Conservation (phyloP, 2,113 vertebrate genomes). For the Leuciscus idus region DNA sequence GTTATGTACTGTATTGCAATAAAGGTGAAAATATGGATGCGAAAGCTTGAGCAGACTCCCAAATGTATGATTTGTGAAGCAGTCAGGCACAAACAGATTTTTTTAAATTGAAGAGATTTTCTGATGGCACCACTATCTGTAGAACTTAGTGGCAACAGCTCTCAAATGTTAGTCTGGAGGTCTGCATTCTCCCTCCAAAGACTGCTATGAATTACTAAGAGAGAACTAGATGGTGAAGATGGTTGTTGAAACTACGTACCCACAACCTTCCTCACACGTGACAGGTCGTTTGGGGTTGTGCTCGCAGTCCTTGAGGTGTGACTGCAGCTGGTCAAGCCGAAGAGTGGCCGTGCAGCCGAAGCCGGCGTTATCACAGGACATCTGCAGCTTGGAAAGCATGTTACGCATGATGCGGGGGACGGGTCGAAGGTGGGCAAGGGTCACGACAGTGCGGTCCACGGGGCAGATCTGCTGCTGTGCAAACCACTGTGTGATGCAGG, state of each 20-base stretch:
- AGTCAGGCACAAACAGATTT: no score
- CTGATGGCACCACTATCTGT: no score
- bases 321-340: slow-evolving; percentile 93
- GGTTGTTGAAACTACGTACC: slow-evolving; percentile 71
- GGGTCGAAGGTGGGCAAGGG: slow-evolving; percentile 93
- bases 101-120: no score
- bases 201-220: background rate
- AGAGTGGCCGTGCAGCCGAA: slow-evolving; percentile 94
- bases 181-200: background rate
- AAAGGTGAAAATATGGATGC: no score
- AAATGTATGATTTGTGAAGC: no score
- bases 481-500: slow-evolving; percentile 99
- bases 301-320: slow-evolving; percentile 96
- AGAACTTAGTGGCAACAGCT: no score
- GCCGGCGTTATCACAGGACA: slow-evolving; percentile 93
- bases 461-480: slow-evolving; percentile 98
- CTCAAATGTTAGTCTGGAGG: no score
- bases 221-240: background rate
- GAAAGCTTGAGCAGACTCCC: no score
- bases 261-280: slow-evolving; percentile 95
- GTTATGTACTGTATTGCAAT: no score
- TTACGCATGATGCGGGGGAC: slow-evolving; percentile 99
- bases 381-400: slow-evolving; percentile 98
- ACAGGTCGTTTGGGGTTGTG: slow-evolving; percentile 97
- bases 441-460: slow-evolving; percentile 97